Evolutionary conservation across 2,113 vertebrate genomes (phyloP).

Genomic region (Panthera uncia): DNA sequence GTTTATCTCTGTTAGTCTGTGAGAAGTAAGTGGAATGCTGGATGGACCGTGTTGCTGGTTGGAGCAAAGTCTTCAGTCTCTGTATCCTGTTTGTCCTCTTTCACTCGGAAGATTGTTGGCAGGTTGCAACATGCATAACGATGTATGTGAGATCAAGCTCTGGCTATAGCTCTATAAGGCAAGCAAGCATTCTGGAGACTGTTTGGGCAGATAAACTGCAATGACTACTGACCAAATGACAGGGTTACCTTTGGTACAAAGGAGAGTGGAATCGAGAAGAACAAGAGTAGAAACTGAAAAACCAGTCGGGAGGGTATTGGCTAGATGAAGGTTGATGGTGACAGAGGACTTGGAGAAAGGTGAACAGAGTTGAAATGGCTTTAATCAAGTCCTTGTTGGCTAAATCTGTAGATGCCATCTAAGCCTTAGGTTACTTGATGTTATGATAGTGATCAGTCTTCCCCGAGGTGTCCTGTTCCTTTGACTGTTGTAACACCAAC

Average conservation of each 20-base stretch:
- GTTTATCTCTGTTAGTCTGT: background rate
- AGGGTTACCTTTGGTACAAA: background rate
- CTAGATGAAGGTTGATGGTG: background rate
- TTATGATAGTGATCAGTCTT: background rate
- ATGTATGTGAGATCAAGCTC: background rate
- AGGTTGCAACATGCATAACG: background rate
- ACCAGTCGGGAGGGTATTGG: background rate
- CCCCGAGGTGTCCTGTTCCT: background rate
- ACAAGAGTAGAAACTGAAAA: background rate
- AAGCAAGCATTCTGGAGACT: background rate
- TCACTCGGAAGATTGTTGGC: background rate
- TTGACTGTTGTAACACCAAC: background rate
- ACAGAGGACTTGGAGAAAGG: background rate
- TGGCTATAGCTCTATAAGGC: background rate
- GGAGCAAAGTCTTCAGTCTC: background rate
- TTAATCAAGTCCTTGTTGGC: slow-evolving; percentile 31
- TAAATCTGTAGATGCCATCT: background rate
- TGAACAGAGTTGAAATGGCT: slow-evolving; percentile 1
- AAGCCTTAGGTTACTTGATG: background rate
- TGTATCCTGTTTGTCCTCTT: background rate
- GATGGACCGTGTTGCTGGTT: background rate
- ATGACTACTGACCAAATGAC: background rate
- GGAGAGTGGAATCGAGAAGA: background rate
- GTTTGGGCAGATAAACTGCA: background rate
- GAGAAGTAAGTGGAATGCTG: background rate